Base-by-base conservation (phyloP, 2,797 vertebrate genomes). In the Sebastes trivittatus region DNA sequence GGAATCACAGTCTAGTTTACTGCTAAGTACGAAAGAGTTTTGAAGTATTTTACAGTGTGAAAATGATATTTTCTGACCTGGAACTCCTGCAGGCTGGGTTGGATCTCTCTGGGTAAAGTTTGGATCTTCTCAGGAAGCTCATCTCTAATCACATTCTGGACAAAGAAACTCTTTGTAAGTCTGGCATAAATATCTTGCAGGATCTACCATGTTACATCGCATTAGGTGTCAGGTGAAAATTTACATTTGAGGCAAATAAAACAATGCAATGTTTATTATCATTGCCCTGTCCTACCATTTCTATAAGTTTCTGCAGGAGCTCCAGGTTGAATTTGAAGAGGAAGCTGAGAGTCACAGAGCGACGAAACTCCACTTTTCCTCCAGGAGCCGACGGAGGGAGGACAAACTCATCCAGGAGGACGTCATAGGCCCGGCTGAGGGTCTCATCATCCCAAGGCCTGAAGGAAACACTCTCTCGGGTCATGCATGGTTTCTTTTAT, bases 261-360 rank as follows among this genome's bases (percentile, higher is more conserved):
- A 18, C 3, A 9, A 18, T 6, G n/a, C n/a, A 23, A 27, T 10
- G 36, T 25, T 38, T 23, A 0, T 7, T 11, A 38, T 29, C 13
- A 3, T 49, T 10, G 2, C 2, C 3, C 3, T 6, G 3, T 38
- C 77, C 11, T 88, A 95, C 93, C 89, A 34, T 93, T 23, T 83
- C 90, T 82, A 88, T 94, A 72, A 98, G 91, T 60, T 92, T 90
- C 76, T 96, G 95, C 6, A 94, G 88, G 68, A 98, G 92, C 75
- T 97, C 93, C 80, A 99, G 92, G 89, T 97, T 94, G 92, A 98
- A 98, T 72, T 93, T 97, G 92, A 98, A 99, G 85, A 99, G 89
- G 87, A 98, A 96, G 91, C 97, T 97, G 91, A 98, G 86, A 2
- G 96, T 89, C 84, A 99, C 87, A 16, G 96, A 96, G 80, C 94